Evolutionary conservation across 2,888 invertebrate genomes (phyloP), one percentile per base, ranked within the genome.

Genomic region (Xanthorhoe designata): DNA sequence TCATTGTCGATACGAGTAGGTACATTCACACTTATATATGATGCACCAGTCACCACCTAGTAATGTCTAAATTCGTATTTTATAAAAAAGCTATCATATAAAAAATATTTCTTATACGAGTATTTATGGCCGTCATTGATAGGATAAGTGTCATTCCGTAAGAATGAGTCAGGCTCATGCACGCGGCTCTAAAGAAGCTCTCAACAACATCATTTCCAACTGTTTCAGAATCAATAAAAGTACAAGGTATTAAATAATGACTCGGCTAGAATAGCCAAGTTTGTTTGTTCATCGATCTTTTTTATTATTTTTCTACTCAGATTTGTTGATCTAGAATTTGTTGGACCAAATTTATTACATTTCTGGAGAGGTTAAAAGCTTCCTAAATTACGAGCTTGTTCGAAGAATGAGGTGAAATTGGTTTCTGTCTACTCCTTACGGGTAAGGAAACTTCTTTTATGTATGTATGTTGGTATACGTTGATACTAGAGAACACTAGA

Each of bases 71-170:
- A 61, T 58, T 53, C 56, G 60, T 51, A 38, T 63, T 58, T 56
- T 62, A 60, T 47, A n/a, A 50, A 35, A 58, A 66, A 57, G n/a
- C 9, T 65, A 54, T 56, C 66, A 68, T 24, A 3, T 71, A 68
- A 68, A 69, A 71, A 56, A 56, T 58, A 60, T 64, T 29, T 56
- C 38, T 47, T n/a, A n/a, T n/a, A n/a, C 18, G 32, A 67, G 64
- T 74, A 77, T 75, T 71, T 75, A 76, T 72, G 64, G 54, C 45
- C 54, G 56, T 66, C 54, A 59, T 75, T 73, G 65, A 66, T 69
- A 70, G 58, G 45, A 64, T 69, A 61, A 67, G 24, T 70, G 68
- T 73, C 69, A 68, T 64, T 75, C 53, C 61, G 58, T 62, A 29
- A 24, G 42, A 42, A 66, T 77, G 74, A 78, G 49, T 75, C 75